Percentiles rank a stretch among this genome's conserved stretches.
Conservation (phyloP, 37 sponge, comb jelly and placozoan genomes). For the Oopsacas minuta region DNA sequence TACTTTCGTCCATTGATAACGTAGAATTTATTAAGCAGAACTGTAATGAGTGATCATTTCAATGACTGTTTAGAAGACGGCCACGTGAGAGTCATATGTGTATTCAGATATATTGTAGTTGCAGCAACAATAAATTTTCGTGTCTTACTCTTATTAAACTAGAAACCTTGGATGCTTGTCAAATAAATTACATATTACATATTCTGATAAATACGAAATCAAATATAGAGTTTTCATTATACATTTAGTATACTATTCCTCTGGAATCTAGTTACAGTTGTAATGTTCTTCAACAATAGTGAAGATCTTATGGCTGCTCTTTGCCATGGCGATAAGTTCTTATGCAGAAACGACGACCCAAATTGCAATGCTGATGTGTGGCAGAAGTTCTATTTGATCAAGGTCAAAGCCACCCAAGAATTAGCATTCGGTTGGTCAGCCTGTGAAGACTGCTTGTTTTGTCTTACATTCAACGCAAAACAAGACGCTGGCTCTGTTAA, state of each 20-base stretch:
- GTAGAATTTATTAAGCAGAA: background rate
- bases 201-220: background rate
- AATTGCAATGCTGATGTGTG: background rate
- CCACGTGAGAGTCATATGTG: background rate
- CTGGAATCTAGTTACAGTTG: slow-evolving; percentile 6
- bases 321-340: slow-evolving; percentile 11
- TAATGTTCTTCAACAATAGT: slow-evolving; percentile 5
- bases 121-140: background rate
- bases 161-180: too few relatives aligned
- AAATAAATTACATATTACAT: too few relatives aligned
- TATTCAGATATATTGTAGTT: background rate
- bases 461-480: slow-evolving; percentile 8
- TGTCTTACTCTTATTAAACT: slow-evolving; percentile 1
- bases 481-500: background rate
- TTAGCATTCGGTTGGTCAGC: slow-evolving; percentile 15
- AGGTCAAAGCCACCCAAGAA: background rate
- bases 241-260: background rate
- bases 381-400: background rate
- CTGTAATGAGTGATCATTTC: background rate
- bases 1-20: background rate
- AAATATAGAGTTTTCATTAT: slow-evolving; percentile 11
- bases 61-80: background rate
- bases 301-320: background rate
- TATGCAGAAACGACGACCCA: background rate
- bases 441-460: slow-evolving; percentile 8